Conservation (phyloP, 1,140 invertebrate species). For the Brachionus calyciflorus region DNA sequence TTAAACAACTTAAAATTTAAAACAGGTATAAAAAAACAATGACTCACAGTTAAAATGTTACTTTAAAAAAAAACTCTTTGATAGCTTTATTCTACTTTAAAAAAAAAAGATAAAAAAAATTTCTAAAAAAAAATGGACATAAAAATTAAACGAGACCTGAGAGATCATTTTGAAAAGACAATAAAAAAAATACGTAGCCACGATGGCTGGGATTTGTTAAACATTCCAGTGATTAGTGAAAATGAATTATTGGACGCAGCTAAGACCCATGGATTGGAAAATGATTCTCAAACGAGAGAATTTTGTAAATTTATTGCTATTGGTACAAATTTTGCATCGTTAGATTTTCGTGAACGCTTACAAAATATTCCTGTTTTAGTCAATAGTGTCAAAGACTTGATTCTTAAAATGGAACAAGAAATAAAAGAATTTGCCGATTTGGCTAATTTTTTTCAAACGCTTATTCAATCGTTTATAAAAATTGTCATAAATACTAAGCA, state of each 20-base stretch:
- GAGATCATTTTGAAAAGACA: slow-evolving; percentile 22
- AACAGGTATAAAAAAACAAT: too few species aligned
- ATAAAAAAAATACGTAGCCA: slow-evolving; percentile 1
- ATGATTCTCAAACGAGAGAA: slow-evolving; percentile 28
- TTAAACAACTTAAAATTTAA: too few species aligned
- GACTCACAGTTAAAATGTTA: too few species aligned
- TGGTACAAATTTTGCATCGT: slow-evolving; percentile 39
- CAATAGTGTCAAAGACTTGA: background rate
- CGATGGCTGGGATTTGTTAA: background rate
- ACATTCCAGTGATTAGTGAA: slow-evolving; percentile 27
- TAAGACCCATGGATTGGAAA: slow-evolving; percentile 25
- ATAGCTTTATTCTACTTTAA: too few species aligned
- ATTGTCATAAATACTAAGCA: slow-evolving; percentile 38
- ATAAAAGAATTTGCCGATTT: slow-evolving; percentile 42
- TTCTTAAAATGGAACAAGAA: slow-evolving; percentile 31
- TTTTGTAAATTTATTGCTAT: slow-evolving; percentile 41
- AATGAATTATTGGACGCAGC: slow-evolving; percentile 29
- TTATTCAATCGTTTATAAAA: slow-evolving; percentile 42
- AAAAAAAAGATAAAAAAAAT: too few species aligned
- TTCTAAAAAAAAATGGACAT: background rate
- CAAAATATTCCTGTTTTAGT: slow-evolving; percentile 21
- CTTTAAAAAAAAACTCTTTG: too few species aligned
- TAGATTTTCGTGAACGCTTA: background rate
- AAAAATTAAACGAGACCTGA: slow-evolving; percentile 23
- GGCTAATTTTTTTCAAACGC: slow-evolving; percentile 14